phyloP scores from a whole-genome alignment of 2,888 invertebrate species.

The Crematogaster levior region DNA sequence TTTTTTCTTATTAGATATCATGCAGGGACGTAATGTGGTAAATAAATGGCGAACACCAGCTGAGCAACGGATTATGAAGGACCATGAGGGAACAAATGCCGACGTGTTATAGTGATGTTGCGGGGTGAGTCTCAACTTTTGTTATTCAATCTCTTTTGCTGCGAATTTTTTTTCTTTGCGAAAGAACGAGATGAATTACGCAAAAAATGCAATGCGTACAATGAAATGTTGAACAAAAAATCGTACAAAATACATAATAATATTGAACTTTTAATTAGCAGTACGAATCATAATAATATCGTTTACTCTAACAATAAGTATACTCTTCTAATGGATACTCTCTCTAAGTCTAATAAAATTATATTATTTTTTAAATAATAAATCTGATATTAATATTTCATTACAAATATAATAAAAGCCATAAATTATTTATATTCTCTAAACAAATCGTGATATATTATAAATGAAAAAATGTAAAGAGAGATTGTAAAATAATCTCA shows the following conservation, averaged over 20 bases:
- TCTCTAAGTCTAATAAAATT: not conserved
- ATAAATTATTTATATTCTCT: not conserved
- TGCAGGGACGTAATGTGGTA: not conserved
- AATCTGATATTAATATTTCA: not conserved
- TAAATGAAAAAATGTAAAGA: not conserved
- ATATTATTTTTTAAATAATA: not conserved
- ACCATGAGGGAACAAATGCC: slow-evolving; percentile 21
- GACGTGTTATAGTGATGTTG: slow-evolving; percentile 1
- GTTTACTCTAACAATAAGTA: not conserved
- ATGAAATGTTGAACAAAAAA: not conserved
- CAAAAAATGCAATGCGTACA: not conserved
- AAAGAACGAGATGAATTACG: not conserved
- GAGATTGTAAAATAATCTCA: not conserved
- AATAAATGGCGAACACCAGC: slow-evolving; percentile 35
- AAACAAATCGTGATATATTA: not conserved
- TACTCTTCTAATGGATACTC: not conserved
- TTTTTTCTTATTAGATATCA: slow-evolving; percentile 16
- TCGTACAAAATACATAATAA: not conserved
- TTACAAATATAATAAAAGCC: not conserved
- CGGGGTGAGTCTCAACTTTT: slow-evolving; percentile 16
- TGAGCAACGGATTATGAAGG: slow-evolving; percentile 31
- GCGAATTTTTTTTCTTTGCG: slow-evolving; percentile 2
- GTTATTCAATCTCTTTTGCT: slow-evolving; percentile 21
- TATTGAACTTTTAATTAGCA: not conserved
- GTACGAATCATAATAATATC: too few species aligned